phyloP scores from a whole-genome alignment of 1,140 invertebrate species.

The Mercenaria mercenaria region DNA sequence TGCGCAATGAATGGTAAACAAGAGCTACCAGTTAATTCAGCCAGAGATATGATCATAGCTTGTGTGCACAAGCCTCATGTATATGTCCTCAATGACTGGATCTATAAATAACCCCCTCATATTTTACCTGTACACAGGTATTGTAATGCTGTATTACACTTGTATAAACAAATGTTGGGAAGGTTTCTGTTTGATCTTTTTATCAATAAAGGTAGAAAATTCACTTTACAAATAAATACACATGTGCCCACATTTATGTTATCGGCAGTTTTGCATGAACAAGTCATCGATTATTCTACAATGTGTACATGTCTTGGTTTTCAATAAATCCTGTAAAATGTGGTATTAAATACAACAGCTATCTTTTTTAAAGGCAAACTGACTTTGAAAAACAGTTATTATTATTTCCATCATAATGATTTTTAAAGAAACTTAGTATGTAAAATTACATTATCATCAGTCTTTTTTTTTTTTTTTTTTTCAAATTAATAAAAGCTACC shows the following conservation, averaged over 20 bases:
- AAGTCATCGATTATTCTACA: no score
- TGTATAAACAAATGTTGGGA: slow-evolving; percentile 36
- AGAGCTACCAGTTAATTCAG: slow-evolving; percentile 25
- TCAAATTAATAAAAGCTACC: no score
- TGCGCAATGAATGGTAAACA: slow-evolving; percentile 43
- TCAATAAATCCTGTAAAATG: no score
- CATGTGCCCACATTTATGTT: neutral
- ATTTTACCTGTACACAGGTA: slow-evolving; percentile 45
- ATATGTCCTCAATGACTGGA: slow-evolving; percentile 47
- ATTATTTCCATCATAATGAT: no score
- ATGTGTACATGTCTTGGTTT: no score
- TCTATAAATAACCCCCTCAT: slow-evolving; percentile 27
- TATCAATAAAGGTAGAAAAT: slow-evolving; percentile 41
- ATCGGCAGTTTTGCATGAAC: neutral
- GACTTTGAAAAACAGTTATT: no score
- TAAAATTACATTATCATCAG: no score
- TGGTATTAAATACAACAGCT: no score
- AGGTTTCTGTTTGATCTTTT: neutral
- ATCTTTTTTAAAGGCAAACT: no score
- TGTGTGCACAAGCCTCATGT: slow-evolving; percentile 10
- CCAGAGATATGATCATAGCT: slow-evolving; percentile 13
- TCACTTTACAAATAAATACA: neutral
- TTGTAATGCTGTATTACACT: slow-evolving; percentile 22
- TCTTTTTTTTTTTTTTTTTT: no score
- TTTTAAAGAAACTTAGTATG: no score